A percentile compares a stretch with the other conserved stretches of the same genome.
Conservation (phyloP, 2,888 invertebrate genomes). For the Phaonia tiefii region DNA sequence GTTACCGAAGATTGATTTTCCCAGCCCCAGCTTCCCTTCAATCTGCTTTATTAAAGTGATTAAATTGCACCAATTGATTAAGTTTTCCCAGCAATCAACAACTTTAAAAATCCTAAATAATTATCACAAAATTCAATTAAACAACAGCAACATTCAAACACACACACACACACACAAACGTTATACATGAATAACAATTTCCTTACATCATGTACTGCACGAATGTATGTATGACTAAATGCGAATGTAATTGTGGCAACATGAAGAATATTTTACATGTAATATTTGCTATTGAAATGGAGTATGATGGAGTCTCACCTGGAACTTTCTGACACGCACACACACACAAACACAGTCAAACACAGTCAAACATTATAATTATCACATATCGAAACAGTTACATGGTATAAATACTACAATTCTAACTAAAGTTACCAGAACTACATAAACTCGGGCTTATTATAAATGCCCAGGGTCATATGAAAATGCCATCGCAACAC, state of each 20-base stretch:
- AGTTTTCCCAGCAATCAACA: no score
- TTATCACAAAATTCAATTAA: no score
- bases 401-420: conserved; percentile 12
- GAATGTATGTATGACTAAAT: no score
- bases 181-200: no score
- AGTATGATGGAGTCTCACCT: conserved; percentile 21
- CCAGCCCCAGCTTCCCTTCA: no score
- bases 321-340: no score
- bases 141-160: no score
- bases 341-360: not conserved
- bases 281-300: conserved; percentile 27
- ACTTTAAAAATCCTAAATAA: no score
- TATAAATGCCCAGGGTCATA: conserved; percentile 58
- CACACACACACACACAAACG: no score
- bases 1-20: no score
- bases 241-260: not conserved
- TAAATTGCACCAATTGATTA: no score
- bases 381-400: conserved; percentile 26
- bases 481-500: conserved; percentile 41
- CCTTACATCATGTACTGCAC: conserved; percentile 3
- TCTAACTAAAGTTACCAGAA: not conserved
- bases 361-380: conserved; percentile 24
- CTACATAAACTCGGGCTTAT: conserved; percentile 32
- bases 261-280: conserved; percentile 5
- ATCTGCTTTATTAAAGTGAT: no score